Evolutionary conservation across 2,113 vertebrate species (phyloP), one percentile per base, ranked within the genome.

Genomic region (Coturnix japonica): DNA sequence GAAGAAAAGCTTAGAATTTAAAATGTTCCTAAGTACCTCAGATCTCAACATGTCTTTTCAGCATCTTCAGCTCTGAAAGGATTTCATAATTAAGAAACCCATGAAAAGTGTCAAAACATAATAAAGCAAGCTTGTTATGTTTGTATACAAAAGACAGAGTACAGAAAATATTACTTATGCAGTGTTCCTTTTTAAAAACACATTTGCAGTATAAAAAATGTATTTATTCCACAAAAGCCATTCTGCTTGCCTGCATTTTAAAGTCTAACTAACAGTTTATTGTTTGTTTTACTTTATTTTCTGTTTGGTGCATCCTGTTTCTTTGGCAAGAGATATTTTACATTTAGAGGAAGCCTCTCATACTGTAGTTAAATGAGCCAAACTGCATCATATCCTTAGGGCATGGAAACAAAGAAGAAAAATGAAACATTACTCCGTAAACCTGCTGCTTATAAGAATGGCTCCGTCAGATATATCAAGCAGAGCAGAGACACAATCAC

Each of bases 261-360:
- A 96, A 51, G 69, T 87, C 78, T 41, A 89, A 75, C 94, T 96
- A 92, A 95, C 90, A 90, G 94, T 92, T 97, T 95, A 96, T 85
- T 97, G 94, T 96, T 96, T 94, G 90, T 63, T 97, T 96, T 85
- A 87, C 93, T 97, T 93, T 75, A 89, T 95, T 96, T 97, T 90
- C 89, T 71, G 4, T 96, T 95, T 70, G 73, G 80, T 94, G 84
- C 43, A 2, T 87, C 96, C 88, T 82, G 89, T 94, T 95, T 96
- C 92, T 96, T 90, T 95, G 96, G 96, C 96, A 96, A 95, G 94
- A 94, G 95, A 96, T 80, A 74, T 72, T 89, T 91, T 93, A 91
- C 91, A 69, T 97, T 96, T 88, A 80, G 70, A 97, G 95, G 92
- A 96, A 95, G 87, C 93, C 78, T 96, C 94, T 95, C 75, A 49